These are phyloP conservation scores for Drosophila testacea DNA, from an alignment of 2,888 invertebrate genomes.

Conservation along the genomic window DNA sequence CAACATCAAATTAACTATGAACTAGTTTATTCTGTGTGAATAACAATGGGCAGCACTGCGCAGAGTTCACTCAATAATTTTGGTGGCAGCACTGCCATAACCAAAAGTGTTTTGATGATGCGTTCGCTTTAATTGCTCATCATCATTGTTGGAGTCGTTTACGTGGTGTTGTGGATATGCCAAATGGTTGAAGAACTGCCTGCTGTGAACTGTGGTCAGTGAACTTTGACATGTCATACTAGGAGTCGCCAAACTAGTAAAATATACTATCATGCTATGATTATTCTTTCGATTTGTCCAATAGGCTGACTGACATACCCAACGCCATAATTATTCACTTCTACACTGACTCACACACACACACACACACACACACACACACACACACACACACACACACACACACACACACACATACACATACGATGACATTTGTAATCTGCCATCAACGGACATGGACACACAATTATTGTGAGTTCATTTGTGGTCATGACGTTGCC, in stretches of 20 bases:
- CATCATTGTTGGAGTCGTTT: slow-evolving; percentile 22
- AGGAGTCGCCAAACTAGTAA: neutral
- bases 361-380: neutral
- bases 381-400: neutral
- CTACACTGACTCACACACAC: slow-evolving; percentile 1
- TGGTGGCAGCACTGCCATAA: slow-evolving; percentile 13
- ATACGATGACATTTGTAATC: slow-evolving; percentile 31
- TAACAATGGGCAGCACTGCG: slow-evolving; percentile 4
- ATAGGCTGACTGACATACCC: slow-evolving; percentile 10
- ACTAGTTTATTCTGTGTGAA: neutral
- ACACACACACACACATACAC: slow-evolving; percentile 1
- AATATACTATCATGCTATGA: slow-evolving; percentile 5
- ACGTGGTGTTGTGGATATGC: slow-evolving; percentile 8
- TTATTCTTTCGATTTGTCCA: slow-evolving; percentile 31
- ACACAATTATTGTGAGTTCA: slow-evolving; percentile 39
- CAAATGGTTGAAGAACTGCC: slow-evolving; percentile 13
- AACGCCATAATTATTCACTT: slow-evolving; percentile 40
- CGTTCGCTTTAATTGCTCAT: slow-evolving; percentile 63
- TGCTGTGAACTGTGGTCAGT: slow-evolving; percentile 40
- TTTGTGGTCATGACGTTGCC: slow-evolving; percentile 37
- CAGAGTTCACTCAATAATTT: slow-evolving; percentile 23
- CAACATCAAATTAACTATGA: neutral
- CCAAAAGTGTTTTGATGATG: slow-evolving; percentile 42
- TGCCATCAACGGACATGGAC: slow-evolving; percentile 27
- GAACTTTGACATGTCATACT: slow-evolving; percentile 44